These are phyloP conservation scores for Phorcus lineatus DNA, from an alignment of 2,888 invertebrate genomes.

Conservation along the genomic window DNA sequence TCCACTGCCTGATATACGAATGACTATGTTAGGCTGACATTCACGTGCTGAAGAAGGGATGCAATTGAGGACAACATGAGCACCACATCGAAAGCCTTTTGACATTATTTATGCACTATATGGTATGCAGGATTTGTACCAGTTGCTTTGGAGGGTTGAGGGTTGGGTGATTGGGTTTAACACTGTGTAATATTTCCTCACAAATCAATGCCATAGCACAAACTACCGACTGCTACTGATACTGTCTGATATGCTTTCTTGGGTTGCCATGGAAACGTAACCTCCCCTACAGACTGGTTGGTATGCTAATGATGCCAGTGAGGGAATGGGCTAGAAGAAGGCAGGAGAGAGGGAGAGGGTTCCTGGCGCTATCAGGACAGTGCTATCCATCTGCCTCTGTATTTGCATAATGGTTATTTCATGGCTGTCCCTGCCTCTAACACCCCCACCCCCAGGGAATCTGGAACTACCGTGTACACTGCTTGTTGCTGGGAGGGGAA, in stretches of 20 bases:
- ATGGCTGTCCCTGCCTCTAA: neutral
- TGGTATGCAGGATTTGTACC: neutral
- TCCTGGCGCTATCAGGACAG: no score
- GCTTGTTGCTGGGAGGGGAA: no score
- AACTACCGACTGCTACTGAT: slow-evolving; percentile 1
- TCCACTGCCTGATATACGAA: no score
- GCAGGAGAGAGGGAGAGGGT: neutral
- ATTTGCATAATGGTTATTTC: slow-evolving; percentile 14
- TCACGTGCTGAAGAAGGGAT: neutral
- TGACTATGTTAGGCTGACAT: neutral
- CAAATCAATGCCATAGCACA: slow-evolving; percentile 18
- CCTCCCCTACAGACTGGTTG: neutral
- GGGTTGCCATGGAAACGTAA: slow-evolving; percentile 25
- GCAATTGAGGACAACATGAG: slow-evolving; percentile 8
- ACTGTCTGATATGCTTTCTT: slow-evolving; percentile 24
- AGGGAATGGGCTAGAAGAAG: slow-evolving; percentile 13
- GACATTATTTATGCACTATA: slow-evolving; percentile 23
- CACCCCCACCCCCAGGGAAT: no score
- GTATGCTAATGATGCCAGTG: slow-evolving; percentile 19
- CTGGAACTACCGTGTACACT: no score
- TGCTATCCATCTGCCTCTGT: neutral
- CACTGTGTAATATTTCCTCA: neutral
- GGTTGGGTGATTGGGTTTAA: neutral
- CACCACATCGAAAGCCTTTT: neutral
- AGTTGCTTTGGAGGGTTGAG: neutral